Conservation (phyloP, 2,113 vertebrate genomes). For the Mus spicilegus region DNA sequence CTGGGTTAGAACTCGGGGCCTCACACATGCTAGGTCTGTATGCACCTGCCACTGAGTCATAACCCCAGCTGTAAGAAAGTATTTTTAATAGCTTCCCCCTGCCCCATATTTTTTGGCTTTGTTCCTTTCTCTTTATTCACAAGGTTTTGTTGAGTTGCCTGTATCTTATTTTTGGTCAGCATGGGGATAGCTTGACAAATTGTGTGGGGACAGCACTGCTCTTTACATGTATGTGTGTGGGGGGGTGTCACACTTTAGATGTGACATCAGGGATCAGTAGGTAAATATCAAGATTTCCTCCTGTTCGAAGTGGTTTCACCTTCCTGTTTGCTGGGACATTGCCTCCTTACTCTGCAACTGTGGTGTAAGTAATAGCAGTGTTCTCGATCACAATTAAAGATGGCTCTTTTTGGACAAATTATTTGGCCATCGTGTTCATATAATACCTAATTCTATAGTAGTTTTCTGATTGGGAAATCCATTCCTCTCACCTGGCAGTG, state of each 20-base stretch:
- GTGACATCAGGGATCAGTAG: neutral
- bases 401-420: neutral
- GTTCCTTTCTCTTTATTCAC: neutral
- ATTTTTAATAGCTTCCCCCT: neutral
- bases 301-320: neutral
- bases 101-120: neutral
- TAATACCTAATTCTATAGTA: slow-evolving; percentile 6
- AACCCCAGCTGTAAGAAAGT: neutral
- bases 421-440: neutral
- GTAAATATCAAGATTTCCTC: neutral
- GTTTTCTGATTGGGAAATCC: slow-evolving; percentile 4
- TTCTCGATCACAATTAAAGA: slow-evolving; percentile 18
- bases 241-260: neutral
- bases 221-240: neutral
- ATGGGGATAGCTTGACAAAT: neutral
- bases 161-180: neutral
- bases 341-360: neutral
- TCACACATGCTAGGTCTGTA: neutral
- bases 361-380: neutral
- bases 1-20: neutral
- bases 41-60: neutral
- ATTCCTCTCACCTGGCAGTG: neutral
- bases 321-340: neutral
- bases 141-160: neutral
- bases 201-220: neutral